Base-by-base conservation (phyloP, 2,113 vertebrate genomes). In the Rhynchopsitta pachyrhyncha region DNA sequence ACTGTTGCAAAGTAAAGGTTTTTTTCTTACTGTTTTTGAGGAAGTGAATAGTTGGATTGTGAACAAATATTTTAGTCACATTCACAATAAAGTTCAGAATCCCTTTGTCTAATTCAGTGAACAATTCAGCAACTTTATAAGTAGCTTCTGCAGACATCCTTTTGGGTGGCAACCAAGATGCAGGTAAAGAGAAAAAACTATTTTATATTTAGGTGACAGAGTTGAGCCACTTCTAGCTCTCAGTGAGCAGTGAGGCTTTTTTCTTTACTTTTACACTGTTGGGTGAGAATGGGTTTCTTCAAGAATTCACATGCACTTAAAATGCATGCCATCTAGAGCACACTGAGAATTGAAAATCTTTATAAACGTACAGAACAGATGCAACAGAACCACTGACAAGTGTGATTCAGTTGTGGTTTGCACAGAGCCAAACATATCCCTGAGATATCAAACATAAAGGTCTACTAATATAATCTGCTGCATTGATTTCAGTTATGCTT, bases 1-100 rank as follows among this genome's bases (percentile, higher is more conserved):
- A 89, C 24, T 94, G 6, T 33, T 92, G 39, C 16, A 96, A 95
- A 97, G 93, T 52, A 14, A 74, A 27, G 68, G n/a, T 17, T 44
- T 71, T 92, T n/a, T 74, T 7, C 17, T 71, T 74, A 27, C 47
- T 76, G 11, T 67, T 91, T 94, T 67, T 71, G 33, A 83, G 39
- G 52, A 95, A 96, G n/a, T 80, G 63, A 64, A 27, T 62, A 88
- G 62, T 96, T 83, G 73, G 29, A 52, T n/a, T 67, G 17, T 47
- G 46, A 90, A 35, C 62, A 92, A 49, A 29, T 57, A n/a, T 82
- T 93, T 88, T 53, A 67, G 60, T 31, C 9, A 44, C 24, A 18
- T 76, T 73, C 63, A 10, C 28, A 69, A 64, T 35, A 64, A 76
- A 73, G 9, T 52, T 82, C n/a, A 53, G 37, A 86, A 81, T 42